Evolutionary conservation across 2,888 invertebrate species (phyloP).

Genomic region (Eupithecia subumbrata): DNA sequence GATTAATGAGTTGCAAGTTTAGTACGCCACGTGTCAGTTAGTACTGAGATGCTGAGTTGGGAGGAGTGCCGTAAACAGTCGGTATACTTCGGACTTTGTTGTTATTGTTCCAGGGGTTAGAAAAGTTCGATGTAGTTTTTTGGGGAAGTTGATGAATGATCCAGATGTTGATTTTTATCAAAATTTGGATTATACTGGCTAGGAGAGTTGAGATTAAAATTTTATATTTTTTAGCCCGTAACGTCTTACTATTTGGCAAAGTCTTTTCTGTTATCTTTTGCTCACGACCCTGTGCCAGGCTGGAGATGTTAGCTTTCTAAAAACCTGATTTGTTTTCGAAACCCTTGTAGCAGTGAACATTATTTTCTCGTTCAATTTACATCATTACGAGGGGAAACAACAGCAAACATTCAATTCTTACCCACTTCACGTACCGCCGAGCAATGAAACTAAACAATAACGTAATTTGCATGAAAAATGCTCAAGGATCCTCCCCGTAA

Average conservation of each 20-base stretch:
- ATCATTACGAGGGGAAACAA: conserved; percentile 41
- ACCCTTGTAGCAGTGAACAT: conserved; percentile 27
- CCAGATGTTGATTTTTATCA: conserved; percentile 24
- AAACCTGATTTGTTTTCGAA: conserved; percentile 21
- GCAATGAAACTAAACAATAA: conserved; percentile 51
- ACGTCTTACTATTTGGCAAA: not conserved
- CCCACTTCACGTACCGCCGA: conserved; percentile 49
- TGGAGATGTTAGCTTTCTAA: not conserved
- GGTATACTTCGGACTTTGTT: conserved; percentile 50
- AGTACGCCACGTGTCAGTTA: conserved; percentile 70
- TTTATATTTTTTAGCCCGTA: not conserved
- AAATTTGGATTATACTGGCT: not conserved
- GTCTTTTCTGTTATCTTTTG: not conserved
- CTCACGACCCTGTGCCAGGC: not conserved
- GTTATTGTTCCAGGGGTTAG: conserved; percentile 46
- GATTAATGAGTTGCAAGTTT: conserved; percentile 77
- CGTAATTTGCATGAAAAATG: conserved; percentile 63
- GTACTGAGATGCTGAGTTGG: conserved; percentile 55
- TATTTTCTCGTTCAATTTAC: conserved; percentile 40
- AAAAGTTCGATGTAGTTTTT: conserved; percentile 31
- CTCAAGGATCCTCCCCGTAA: conserved; percentile 61
- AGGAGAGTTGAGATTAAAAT: not conserved
- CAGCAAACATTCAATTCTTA: conserved; percentile 42
- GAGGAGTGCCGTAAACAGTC: conserved; percentile 56
- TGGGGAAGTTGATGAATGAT: conserved; percentile 25